These are phyloP conservation scores for Thermophis baileyi DNA, from an alignment of 2,113 vertebrate genomes.

Conservation along the genomic window DNA sequence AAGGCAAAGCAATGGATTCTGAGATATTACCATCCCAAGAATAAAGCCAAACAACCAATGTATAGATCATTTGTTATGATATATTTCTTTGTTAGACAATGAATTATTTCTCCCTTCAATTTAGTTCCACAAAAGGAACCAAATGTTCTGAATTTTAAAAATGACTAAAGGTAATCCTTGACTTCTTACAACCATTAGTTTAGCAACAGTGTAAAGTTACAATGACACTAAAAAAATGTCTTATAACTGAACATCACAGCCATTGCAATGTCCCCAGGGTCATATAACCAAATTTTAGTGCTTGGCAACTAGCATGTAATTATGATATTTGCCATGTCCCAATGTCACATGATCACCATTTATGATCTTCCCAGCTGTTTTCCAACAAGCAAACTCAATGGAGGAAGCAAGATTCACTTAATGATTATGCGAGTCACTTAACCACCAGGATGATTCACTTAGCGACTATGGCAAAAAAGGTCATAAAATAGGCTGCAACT, in stretches of 20 bases:
- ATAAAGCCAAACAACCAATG: neutral
- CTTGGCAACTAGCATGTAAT: neutral
- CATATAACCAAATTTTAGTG: neutral
- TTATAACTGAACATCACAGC: neutral
- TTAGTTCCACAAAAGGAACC: conserved; percentile 20
- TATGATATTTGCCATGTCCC: neutral
- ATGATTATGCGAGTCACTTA: neutral
- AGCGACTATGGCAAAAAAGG: no score
- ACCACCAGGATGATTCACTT: no score
- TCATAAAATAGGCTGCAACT: no score
- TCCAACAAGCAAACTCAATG: neutral
- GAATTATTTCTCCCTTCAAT: neutral
- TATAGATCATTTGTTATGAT: neutral
- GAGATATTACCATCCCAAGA: neutral
- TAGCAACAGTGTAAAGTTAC: neutral
- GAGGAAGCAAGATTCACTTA: neutral
- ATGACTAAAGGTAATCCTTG: neutral
- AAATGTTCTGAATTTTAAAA: conserved; percentile 15
- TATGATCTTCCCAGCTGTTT: neutral
- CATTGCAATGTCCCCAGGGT: neutral
- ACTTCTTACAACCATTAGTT: neutral
- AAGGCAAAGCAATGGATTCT: conserved; percentile 43
- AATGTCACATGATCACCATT: neutral
- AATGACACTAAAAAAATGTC: neutral
- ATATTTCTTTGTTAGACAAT: conserved; percentile 20